Base-by-base conservation (phyloP, 2,888 invertebrate genomes). In the Magallana nippona region DNA sequence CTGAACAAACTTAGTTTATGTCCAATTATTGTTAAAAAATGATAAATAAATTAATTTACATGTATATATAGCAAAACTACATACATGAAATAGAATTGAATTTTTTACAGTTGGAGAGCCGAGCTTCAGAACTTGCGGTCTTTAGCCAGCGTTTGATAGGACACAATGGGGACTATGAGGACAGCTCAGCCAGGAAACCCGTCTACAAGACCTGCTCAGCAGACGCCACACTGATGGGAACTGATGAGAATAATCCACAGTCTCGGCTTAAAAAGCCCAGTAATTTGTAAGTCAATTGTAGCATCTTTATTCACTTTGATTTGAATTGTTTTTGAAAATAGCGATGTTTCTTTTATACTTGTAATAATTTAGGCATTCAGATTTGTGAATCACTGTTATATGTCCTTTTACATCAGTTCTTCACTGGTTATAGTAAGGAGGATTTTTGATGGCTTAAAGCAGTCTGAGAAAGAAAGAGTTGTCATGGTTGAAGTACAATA, bases 161-260 rank as follows among this genome's bases (percentile, higher is more conserved):
- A 15, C 62, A 82, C 44, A 62, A 32, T 22, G 63, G 22, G 11
- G 81, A 44, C 10, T 22, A n/a, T 22, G 17, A 55, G 17, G 55
- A 81, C 22, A 32, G 55, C 10, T 56, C 78, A 15, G 60, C 57
- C 44, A 81, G 87, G n/a, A 82, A 89, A 19, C 85, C 87, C 17
- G 89, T 92, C 56, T 91, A 91, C 86, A 92, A 92, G 84, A 92
- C 91, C 13, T 89, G 89, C 57, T 91, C 91, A 10, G 91, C 91
- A 10, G 91, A 91, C 57, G 89, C 92, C 10, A 90, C 91, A 27
- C 90, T 91, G 91, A 90, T 92, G 91, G 87, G 89, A 10, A 78
- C 83, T 10, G 89, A 89, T 15, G 89, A 89, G 13, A 87, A 88
- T 63, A 89, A 88, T 13, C 32, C 71, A 71, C 71, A 71, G 5